These are phyloP conservation scores for Centrocercus urophasianus DNA, from an alignment of 2,113 vertebrate species.

Conservation along the genomic window DNA sequence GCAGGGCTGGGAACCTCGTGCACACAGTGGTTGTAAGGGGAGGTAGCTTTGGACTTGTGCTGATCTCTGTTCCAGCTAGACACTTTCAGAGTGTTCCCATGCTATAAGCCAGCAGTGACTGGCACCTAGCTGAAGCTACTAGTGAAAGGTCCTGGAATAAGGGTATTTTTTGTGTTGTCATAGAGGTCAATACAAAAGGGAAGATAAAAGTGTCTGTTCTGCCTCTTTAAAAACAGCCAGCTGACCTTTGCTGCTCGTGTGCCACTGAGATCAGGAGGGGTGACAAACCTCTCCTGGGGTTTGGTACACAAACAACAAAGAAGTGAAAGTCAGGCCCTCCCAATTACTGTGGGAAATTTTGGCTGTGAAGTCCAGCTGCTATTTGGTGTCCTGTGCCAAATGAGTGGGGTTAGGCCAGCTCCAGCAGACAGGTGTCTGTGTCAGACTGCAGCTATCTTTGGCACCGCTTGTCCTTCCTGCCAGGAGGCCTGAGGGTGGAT, in stretches of 20 bases:
- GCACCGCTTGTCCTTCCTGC: not conserved
- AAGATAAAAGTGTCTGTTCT: not conserved
- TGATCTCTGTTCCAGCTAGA: rapidly evolving
- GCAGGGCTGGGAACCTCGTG: rapidly evolving
- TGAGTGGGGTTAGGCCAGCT: not conserved
- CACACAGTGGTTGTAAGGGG: rapidly evolving
- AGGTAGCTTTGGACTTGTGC: not conserved
- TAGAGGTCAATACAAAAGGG: not conserved
- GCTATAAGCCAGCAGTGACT: not conserved
- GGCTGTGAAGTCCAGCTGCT: not conserved
- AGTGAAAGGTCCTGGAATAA: not conserved
- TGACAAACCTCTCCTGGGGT: not conserved
- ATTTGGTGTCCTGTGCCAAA: not conserved
- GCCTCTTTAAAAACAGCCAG: not conserved
- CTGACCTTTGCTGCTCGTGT: not conserved
- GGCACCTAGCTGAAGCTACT: not conserved
- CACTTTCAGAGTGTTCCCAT: rapidly evolving
- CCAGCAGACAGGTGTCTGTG: not conserved
- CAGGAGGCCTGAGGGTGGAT: not conserved
- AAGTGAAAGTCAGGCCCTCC: not conserved
- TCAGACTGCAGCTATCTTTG: not conserved
- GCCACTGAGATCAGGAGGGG: not conserved
- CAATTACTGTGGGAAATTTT: not conserved
- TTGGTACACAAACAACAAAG: not conserved
- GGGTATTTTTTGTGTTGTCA: not conserved